phyloP scores from a whole-genome alignment of 2,113 vertebrate species.

The Choloepus hoffmanni region DNA sequence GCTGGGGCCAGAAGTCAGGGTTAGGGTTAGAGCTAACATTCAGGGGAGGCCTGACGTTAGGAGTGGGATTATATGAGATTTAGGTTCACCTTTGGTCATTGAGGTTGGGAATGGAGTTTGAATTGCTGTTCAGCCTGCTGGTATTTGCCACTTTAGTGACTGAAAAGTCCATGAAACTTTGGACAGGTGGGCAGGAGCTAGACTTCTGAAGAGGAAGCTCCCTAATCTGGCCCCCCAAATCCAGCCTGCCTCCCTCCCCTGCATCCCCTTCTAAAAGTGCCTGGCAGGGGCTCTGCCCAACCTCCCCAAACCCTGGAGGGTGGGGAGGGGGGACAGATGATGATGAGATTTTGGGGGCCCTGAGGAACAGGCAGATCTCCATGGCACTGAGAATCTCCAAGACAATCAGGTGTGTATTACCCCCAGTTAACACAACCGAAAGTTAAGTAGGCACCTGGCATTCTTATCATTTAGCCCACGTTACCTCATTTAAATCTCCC shows the following conservation, averaged over 20 bases:
- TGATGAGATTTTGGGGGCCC: fast-evolving
- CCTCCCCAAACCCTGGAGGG: not conserved
- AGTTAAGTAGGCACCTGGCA: fast-evolving
- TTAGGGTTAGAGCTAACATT: not conserved
- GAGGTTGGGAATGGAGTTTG: not conserved
- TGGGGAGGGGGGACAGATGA: not conserved
- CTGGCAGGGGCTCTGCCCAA: not conserved
- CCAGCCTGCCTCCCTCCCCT: not conserved
- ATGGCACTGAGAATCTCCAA: not conserved
- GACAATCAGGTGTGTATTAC: not conserved
- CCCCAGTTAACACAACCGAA: not conserved
- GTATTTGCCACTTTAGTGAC: not conserved
- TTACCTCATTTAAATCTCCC: not conserved
- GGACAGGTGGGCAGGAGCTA: not conserved
- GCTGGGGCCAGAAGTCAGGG: not conserved
- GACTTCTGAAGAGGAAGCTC: not conserved
- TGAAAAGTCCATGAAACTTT: not conserved
- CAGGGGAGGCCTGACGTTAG: not conserved
- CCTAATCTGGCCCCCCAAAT: not conserved
- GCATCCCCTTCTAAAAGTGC: not conserved
- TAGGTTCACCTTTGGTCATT: not conserved
- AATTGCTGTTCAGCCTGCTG: not conserved
- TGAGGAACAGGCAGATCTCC: not conserved
- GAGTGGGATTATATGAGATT: not conserved
- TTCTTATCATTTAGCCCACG: not conserved